phyloP scores from a whole-genome alignment of 2,797 vertebrate genomes.

The Protosalanx chinensis region DNA sequence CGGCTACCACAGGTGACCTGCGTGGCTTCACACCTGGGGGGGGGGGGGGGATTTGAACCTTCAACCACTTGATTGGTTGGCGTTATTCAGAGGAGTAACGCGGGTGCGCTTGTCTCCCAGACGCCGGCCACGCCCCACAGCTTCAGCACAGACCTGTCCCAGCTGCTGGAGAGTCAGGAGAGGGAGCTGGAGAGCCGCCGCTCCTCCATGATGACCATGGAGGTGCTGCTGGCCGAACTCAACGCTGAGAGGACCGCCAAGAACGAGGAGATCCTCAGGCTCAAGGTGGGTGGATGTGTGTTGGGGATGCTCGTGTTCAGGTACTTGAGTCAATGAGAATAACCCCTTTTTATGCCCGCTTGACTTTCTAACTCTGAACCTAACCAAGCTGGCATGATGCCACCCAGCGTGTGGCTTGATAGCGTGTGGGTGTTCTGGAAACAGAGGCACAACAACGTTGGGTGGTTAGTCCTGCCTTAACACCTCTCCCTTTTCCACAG shows the following conservation, averaged over 20 bases:
- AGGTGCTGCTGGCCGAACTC: slow-evolving; percentile 83
- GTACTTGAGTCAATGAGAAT: too few relatives aligned
- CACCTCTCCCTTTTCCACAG: too few relatives aligned
- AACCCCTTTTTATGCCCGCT: too few relatives aligned
- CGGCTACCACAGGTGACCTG: slow-evolving; percentile 54
- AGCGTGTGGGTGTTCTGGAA: too few relatives aligned
- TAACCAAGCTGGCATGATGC: too few relatives aligned
- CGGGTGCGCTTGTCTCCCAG: slow-evolving; percentile 45
- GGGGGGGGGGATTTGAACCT: too few relatives aligned
- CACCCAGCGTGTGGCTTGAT: too few relatives aligned
- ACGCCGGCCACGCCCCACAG: slow-evolving; percentile 81
- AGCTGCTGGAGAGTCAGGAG: slow-evolving; percentile 83
- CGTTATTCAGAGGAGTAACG: too few relatives aligned
- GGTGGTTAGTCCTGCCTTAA: too few relatives aligned
- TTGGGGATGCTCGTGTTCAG: not conserved
- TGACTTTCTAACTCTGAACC: too few relatives aligned
- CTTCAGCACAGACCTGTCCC: slow-evolving; percentile 75
- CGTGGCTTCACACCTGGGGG: not conserved
- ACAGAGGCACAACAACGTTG: too few relatives aligned
- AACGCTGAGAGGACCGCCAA: slow-evolving; percentile 84
- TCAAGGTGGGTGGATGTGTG: slow-evolving; percentile 74
- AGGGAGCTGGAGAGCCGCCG: slow-evolving; percentile 83
- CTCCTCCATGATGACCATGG: slow-evolving; percentile 83
- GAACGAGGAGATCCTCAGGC: slow-evolving; percentile 87
- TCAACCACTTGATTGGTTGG: too few relatives aligned